Evolutionary conservation across 2,888 invertebrate species (phyloP), one percentile per base, ranked within the genome.

Genomic region (Lomographa bimaculata): DNA sequence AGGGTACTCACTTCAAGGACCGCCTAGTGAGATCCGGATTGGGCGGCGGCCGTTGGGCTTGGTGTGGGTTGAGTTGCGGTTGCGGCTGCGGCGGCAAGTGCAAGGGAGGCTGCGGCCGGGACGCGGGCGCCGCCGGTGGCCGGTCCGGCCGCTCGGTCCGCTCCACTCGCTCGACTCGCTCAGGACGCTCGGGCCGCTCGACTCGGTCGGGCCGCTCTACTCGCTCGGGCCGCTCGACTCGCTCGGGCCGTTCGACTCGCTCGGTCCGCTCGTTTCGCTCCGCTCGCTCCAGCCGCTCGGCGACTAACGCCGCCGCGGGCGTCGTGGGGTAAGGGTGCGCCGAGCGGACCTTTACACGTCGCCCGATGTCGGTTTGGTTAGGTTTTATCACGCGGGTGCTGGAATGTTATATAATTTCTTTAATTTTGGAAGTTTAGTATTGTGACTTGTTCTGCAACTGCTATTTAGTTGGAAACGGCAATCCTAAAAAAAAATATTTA

Each of bases 351-450:
- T 96, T 96, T 57, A 96, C 95, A 78, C 95, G 95, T 57, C 96
- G 92, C 43, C 97, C 96, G 68, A 97, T 96, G 82, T 96, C 95
- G 64, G 94, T 95, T 75, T 95, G 95, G 85, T 95, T 96, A 60
- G 95, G 94, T 85, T 97, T 97, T 75, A 98, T 97, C 80, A 96
- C 97, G 79, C 97, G 94, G 68, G 97, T 96, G 90, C 97, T 96
- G 90, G 33, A 91, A 91, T 38, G 48, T 34, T 32, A 39, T 8
- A n/a, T 19, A 1, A 23, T 18, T 9, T 16, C 12, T 7, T 12
- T 30, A 11, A 19, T 11, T 37, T 14, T 12, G 9, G 2, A 24
- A n/a, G n/a, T n/a, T n/a, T n/a, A n/a, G n/a, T n/a, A n/a, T n/a
- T n/a, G n/a, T n/a, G n/a, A n/a, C n/a, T n/a, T n/a, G n/a, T n/a